Conservation (phyloP, 1,140 invertebrate genomes). For the Euura saliciscinereae region DNA sequence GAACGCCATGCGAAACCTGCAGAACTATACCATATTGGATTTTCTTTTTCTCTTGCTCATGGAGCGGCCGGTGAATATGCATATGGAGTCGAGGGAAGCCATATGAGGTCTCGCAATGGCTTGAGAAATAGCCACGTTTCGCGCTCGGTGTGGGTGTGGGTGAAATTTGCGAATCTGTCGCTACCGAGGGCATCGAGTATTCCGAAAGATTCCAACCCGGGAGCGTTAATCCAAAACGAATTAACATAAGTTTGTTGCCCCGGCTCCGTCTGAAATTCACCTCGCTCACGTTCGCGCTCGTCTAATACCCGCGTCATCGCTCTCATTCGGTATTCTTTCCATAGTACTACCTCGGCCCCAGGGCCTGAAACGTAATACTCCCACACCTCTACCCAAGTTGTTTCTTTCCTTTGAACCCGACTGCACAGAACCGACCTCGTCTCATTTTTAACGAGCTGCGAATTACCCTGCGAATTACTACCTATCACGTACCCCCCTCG, state of each 20-base stretch:
- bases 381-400: not conserved
- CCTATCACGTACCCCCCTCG: too few species aligned
- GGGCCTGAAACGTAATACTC: not conserved
- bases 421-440: too few species aligned
- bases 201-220: not conserved
- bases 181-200: not conserved
- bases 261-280: not conserved
- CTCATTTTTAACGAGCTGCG: too few species aligned
- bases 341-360: not conserved
- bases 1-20: not conserved
- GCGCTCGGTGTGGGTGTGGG: not conserved
- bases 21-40: not conserved
- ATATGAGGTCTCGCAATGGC: too few species aligned
- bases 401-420: not conserved
- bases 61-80: too few species aligned
- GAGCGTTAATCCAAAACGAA: not conserved
- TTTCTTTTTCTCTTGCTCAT: not conserved
- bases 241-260: not conserved
- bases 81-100: too few species aligned
- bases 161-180: not conserved
- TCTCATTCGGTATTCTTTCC: constrained; percentile 3
- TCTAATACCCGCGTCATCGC: not conserved
- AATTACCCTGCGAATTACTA: too few species aligned
- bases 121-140: not conserved
- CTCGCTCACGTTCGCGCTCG: not conserved